phyloP scores from a whole-genome alignment of 1,140 invertebrate species.

The Globodera rostochiensis region DNA sequence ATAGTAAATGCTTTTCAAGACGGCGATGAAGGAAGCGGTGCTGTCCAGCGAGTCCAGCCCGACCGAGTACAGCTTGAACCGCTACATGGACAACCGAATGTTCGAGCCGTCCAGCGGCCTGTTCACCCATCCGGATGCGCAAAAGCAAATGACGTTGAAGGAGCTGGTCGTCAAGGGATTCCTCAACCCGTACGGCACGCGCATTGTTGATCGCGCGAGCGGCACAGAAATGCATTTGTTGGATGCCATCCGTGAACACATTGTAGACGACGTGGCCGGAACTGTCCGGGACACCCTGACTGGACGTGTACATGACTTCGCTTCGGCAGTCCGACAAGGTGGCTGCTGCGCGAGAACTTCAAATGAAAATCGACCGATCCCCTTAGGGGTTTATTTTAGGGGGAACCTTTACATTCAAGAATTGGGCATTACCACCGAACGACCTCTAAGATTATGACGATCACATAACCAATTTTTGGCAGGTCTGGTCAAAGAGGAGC shows the following conservation, averaged over 20 bases:
- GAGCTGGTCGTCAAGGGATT: slow-evolving; percentile 57
- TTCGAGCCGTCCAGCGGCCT: slow-evolving; percentile 42
- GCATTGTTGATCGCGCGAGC: slow-evolving; percentile 76
- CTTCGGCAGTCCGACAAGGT: slow-evolving; percentile 39
- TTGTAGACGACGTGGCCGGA: slow-evolving; percentile 79
- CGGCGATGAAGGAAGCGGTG: background rate
- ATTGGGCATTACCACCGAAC: no score
- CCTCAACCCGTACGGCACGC: slow-evolving; percentile 50
- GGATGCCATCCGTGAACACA: slow-evolving; percentile 79
- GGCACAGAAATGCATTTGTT: slow-evolving; percentile 78
- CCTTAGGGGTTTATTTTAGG: no score
- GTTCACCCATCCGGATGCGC: slow-evolving; percentile 42
- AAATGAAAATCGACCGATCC: no score
- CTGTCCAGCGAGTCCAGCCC: background rate
- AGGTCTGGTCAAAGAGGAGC: slow-evolving; percentile 73
- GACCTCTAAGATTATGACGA: background rate
- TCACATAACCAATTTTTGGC: background rate
- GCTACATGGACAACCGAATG: slow-evolving; percentile 33
- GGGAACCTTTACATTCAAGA: no score
- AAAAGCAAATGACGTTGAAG: slow-evolving; percentile 52
- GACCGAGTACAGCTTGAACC: slow-evolving; percentile 38
- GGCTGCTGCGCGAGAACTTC: no score
- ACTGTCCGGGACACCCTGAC: slow-evolving; percentile 74
- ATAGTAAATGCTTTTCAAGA: no score
- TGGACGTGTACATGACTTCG: slow-evolving; percentile 59